phyloP scores from a whole-genome alignment of 2,888 invertebrate species.

The Andrena fulva region DNA sequence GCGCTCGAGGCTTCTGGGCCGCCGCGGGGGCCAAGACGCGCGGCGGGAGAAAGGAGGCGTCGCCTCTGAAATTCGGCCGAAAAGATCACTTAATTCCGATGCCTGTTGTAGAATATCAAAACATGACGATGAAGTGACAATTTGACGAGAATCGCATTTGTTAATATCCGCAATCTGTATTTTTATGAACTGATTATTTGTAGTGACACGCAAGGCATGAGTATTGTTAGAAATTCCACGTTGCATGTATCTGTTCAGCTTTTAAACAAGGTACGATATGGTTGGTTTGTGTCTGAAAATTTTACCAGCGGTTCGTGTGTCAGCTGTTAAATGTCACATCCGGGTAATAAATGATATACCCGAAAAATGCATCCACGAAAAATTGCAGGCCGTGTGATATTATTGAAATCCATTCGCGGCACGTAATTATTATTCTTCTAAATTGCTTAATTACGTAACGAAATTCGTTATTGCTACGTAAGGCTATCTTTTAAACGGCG shows the following conservation, averaged over 20 bases:
- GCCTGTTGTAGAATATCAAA: slow-evolving; percentile 69
- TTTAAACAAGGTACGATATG: slow-evolving; percentile 62
- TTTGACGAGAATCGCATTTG: slow-evolving; percentile 63
- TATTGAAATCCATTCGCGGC: not conserved
- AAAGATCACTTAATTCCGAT: no score
- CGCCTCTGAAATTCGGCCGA: no score
- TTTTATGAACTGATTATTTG: slow-evolving; percentile 33
- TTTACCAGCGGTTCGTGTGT: slow-evolving; percentile 24
- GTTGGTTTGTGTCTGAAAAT: slow-evolving; percentile 49
- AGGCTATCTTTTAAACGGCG: not conserved
- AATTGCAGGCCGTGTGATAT: not conserved
- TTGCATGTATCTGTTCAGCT: slow-evolving; percentile 28
- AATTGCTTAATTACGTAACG: slow-evolving; percentile 67
- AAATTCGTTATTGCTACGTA: slow-evolving; percentile 32
- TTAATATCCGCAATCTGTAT: slow-evolving; percentile 23
- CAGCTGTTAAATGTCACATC: slow-evolving; percentile 55
- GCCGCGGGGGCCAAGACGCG: no score
- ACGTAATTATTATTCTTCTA: slow-evolving; percentile 25
- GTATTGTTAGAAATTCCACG: slow-evolving; percentile 4
- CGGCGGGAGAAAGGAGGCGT: no score
- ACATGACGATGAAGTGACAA: slow-evolving; percentile 76
- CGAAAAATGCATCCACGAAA: slow-evolving; percentile 1
- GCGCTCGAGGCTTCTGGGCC: no score
- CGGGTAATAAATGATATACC: slow-evolving; percentile 20
- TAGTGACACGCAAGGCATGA: slow-evolving; percentile 20